A percentile compares a stretch with the other conserved stretches of the same genome.
These are phyloP conservation scores for Neolamprologus sp. DNA, from an alignment of 2,113 vertebrate species.

Conservation along the genomic window DNA sequence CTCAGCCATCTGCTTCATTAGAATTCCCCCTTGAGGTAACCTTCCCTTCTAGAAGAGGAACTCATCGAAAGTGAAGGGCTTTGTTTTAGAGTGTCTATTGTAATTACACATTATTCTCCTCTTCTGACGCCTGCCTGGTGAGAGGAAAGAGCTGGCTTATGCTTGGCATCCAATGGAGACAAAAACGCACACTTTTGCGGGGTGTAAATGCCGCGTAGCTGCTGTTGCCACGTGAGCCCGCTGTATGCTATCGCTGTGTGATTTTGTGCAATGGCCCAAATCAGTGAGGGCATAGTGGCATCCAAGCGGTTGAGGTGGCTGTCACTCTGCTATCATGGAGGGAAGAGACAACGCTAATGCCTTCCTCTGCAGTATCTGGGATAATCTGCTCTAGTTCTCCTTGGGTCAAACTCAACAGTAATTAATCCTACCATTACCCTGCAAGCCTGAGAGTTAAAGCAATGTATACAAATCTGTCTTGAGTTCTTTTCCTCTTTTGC, in stretches of 20 bases:
- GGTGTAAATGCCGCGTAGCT: not conserved
- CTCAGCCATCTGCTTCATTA: constrained; percentile 76
- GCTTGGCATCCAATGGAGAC: not conserved
- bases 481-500: not conserved
- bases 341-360: constrained; percentile 38
- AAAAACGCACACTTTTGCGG: not conserved
- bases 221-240: not conserved
- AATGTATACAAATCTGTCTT: constrained; percentile 11
- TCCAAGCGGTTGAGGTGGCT: constrained; percentile 17
- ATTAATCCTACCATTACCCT: constrained; percentile 63
- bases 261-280: not conserved
- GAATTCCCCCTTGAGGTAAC: constrained; percentile 77
- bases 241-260: not conserved
- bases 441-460: constrained; percentile 31
- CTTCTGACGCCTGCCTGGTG: constrained; percentile 39
- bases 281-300: constrained; percentile 33
- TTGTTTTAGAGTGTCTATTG: constrained; percentile 73
- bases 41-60: constrained; percentile 61
- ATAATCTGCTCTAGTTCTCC: constrained; percentile 66
- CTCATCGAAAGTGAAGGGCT: constrained; percentile 71
- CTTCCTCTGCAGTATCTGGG: constrained; percentile 58
- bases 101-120: constrained; percentile 70
- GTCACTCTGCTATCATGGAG: constrained; percentile 18
- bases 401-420: constrained; percentile 67
- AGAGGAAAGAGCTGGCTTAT: constrained; percentile 12